phyloP scores from a whole-genome alignment of 2,888 invertebrate species.

The Chirona hameri region DNA sequence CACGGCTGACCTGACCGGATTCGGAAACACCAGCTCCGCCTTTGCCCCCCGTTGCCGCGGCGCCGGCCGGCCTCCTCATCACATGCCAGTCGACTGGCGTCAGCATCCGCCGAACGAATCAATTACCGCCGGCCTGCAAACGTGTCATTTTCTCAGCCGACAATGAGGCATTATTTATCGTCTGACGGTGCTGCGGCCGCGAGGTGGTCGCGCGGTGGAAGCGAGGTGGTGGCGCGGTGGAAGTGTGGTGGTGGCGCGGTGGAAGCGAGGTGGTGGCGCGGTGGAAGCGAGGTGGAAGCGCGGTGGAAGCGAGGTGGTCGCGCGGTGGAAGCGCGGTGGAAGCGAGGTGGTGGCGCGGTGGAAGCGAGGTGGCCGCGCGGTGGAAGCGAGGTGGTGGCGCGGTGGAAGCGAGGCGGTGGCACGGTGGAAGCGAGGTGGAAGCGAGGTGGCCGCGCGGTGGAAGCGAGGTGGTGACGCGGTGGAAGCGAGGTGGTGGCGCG shows the following conservation, averaged over 20 bases:
- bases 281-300: too few species aligned
- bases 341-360: neutral
- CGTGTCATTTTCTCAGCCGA: conserved; percentile 1
- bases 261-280: too few species aligned
- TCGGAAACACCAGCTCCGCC: neutral
- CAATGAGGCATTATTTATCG: neutral
- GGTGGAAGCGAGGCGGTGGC: too few species aligned
- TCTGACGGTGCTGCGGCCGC: neutral
- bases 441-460: neutral
- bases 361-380: too few species aligned
- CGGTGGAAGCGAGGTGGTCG: too few species aligned
- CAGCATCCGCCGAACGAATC: conserved; percentile 2
- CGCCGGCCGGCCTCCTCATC: neutral
- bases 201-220: neutral
- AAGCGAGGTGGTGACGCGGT: too few species aligned
- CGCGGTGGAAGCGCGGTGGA: too few species aligned
- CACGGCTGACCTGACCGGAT: neutral
- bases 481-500: neutral
- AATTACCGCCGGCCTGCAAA: neutral
- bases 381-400: neutral
- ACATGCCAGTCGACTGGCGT: neutral
- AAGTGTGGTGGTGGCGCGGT: too few species aligned
- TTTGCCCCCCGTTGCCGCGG: neutral
- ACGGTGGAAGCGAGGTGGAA: too few species aligned
- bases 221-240: too few species aligned